Evolutionary conservation across 2,888 invertebrate species (phyloP), one percentile per base, ranked within the genome.

Genomic region (Spialia ferax): DNA sequence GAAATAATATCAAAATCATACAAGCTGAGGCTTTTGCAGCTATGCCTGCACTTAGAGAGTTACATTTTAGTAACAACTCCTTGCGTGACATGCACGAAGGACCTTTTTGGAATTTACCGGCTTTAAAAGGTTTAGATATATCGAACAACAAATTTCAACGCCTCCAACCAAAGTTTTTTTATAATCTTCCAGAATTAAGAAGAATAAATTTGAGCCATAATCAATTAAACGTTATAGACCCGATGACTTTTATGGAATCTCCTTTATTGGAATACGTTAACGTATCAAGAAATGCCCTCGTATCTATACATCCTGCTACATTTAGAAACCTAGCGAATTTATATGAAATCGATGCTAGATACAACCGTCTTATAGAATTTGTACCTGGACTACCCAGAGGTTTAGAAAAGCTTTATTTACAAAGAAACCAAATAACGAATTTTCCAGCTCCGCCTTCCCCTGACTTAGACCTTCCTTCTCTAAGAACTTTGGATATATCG

Each of bases 71-170:
- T 73, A 98, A 98, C 79, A 98, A 98, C 82, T 97, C 97, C 1
- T 86, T 98, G 29, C 95, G 95, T 0, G 96, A 97, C 80, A 92
- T 96, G 61, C 89, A 96, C 55, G 96, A 96, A 71, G 95, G 96
- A 59, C 97, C 97, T 0, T 96, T 97, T 79, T 98, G 97, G 97
- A 97, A 97, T 89, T 89, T 98, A 54, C 97, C 97, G 0, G 96
- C 96, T 7, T 88, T 98, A 3, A 98, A 97, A 92, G 98, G 98
- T 0, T 87, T 98, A 67, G 98, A 98, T 88, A 88, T 98, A 42
- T 96, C 97, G 0, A 94, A 94, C 68, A 98, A 98, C 80, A 95
- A 95, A 71, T 96, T 97, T 75, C 94, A 95, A 70, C 94, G 95
- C 20, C 83, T 98, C 18, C 96, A 97, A 78, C 95, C 96, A 0